Evolutionary conservation across 2,797 vertebrate genomes (phyloP), one percentile per base, ranked within the genome.

Genomic region (Thamnophis elegans): DNA sequence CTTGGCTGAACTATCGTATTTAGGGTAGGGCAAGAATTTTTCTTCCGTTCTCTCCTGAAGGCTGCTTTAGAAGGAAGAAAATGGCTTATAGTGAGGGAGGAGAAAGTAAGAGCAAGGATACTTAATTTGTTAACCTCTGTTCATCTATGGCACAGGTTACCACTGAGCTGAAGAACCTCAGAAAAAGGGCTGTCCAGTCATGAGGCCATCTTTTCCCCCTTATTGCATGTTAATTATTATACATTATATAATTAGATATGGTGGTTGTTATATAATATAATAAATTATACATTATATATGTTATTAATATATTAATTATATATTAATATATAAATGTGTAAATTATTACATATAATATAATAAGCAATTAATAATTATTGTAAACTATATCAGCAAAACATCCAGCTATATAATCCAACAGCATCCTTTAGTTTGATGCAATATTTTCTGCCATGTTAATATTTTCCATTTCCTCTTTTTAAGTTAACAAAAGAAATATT

Each of bases 381-480:
- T 85, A 89, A 53, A 36, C 0, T 0, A 28, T 36, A n/a, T 55
- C 62, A 59, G 55, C 53, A 91, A 85, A 56, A 0, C 78, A 65
- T 65, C 28, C 26, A 16, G 78, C 0, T 36, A 5, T 51, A 91
- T 93, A 90, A 6, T 91, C n/a, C 0, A 92, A 28, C 20, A 4
- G 90, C 32, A 53, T 18, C 28, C 42, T 0, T 68, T 95, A 94
- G 13, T 85, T 92, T 32, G 92, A 56, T 85, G 89, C n/a, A 93
- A 4, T 28, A 47, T 93, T 91, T 32, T 94, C 36, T 90, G 32
- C 73, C 60, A 92, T 89, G 13, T 47, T 28, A 53, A 87, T 78
- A 12, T 42, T 89, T 54, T 25, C 94, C 94, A 88, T 73, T 54
- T 90, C 47, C 47, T 13, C 58, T 58, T 58, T 88, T 42, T 36